Base-by-base conservation (phyloP, 2,888 invertebrate species). In the Fragum fragum region DNA sequence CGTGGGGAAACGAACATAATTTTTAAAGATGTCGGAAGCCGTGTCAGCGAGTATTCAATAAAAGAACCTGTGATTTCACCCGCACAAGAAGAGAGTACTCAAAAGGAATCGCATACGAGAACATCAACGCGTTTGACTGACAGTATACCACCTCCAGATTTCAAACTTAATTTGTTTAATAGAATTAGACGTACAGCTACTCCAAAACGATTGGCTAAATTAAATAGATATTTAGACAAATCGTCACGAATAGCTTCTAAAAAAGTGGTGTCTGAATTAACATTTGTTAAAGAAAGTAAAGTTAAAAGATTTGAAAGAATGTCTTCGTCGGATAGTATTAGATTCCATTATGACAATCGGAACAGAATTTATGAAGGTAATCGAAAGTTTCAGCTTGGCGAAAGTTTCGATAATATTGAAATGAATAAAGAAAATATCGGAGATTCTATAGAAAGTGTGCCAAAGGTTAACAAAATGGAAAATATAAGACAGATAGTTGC, bases 151-250 rank as follows among this genome's bases (percentile, higher is more conserved):
- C 78, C 82, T 0, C 39, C 53, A 6, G 78, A 82, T 39, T 82
- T 82, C 47, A 82, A 78, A 69, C 53, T 68, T 0, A 82, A 72
- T 32, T 61, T 82, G 57, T 78, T 82, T 55, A 78, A 78, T 21
- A 75, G 78, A 59, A 52, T 78, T 6, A 53, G 61, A 18, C 42
- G 63, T n/a, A 52, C 75, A n/a, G 78, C 82, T 7, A 78, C 82
- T 9, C 82, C 78, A 11, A 57, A 73, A 42, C 53, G 72, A 2
- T 39, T 59, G 28, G 78, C 82, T 1, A 71, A 71, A 47, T 74
- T 77, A 23, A 66, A 66, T 14, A n/a, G 66, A 9, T 39, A 36
- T 9, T 74, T 55, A 55, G 11, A 74, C 71, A 7, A 26, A 26
- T 32, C 61, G 11, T 47, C 47, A n/a, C 68, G 23, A 18, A n/a